Percentiles rank a stretch among this genome's conserved stretches.
phyloP scores from a whole-genome alignment of 2,113 vertebrate species.

The Daphoenositta chrysoptera region DNA sequence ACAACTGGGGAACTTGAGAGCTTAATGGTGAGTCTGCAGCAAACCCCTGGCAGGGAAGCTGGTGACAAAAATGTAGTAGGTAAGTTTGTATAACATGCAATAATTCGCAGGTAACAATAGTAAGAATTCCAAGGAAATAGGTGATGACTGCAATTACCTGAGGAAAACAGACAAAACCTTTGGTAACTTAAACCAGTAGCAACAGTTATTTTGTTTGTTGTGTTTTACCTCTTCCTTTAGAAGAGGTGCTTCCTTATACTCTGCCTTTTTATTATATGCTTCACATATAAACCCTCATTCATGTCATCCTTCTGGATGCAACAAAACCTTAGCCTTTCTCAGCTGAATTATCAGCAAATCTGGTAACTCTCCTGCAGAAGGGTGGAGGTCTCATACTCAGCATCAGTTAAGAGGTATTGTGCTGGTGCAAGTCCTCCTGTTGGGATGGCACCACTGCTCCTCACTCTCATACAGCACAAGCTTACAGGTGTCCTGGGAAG shows the following conservation, averaged over 20 bases:
- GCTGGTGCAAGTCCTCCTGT: neutral
- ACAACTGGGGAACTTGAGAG: neutral
- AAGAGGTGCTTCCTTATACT: neutral
- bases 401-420: neutral
- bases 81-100: neutral
- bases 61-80: neutral
- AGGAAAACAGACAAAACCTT: neutral
- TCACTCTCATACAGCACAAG: neutral
- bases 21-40: neutral
- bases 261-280: neutral
- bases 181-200: neutral
- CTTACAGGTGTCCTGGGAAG: neutral
- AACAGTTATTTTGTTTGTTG: neutral
- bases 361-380: neutral
- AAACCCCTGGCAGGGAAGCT: neutral
- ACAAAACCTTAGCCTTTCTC: neutral
- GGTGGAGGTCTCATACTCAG: rapidly evolving
- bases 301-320: neutral
- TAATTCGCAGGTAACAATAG: neutral
- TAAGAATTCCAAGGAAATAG: neutral
- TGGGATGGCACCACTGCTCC: neutral
- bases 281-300: neutral
- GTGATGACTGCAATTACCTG: neutral
- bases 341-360: neutral
- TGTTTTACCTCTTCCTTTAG: neutral